Conservation (phyloP, 1,140 invertebrate genomes). For the Papilio aristodemus region DNA sequence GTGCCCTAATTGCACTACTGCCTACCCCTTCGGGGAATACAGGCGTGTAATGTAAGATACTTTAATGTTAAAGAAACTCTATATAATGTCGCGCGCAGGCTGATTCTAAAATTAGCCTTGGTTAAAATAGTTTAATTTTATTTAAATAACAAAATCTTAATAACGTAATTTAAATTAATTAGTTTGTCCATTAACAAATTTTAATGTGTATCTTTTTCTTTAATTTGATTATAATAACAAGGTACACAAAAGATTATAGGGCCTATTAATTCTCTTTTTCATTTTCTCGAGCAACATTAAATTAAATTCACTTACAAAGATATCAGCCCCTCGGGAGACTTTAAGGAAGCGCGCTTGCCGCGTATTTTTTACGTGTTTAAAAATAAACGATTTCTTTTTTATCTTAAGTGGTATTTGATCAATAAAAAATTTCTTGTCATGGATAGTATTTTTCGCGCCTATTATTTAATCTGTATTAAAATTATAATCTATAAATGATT, state of each 20-base stretch:
- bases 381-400: slow-evolving; percentile 7
- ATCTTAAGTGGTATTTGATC: not conserved
- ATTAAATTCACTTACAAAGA: slow-evolving; percentile 23
- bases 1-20: too few species aligned
- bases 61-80: too few species aligned
- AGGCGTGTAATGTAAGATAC: too few species aligned
- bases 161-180: too few species aligned
- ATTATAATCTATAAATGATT: too few species aligned
- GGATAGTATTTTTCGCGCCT: not conserved
- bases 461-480: too few species aligned
- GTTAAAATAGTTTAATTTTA: too few species aligned
- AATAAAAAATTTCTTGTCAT: not conserved
- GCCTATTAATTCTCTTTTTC: slow-evolving; percentile 21
- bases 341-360: slow-evolving; percentile 14
- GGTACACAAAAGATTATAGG: slow-evolving; percentile 15
- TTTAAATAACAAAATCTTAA: too few species aligned
- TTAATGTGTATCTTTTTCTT: not conserved
- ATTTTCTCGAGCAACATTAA: slow-evolving; percentile 22
- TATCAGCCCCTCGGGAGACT: slow-evolving; percentile 19
- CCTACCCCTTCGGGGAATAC: too few species aligned
- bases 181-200: not conserved
- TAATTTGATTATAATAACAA: slow-evolving; percentile 15
- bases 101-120: too few species aligned
- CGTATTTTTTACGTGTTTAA: not conserved
- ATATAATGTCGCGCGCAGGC: too few species aligned